These are phyloP conservation scores for Crotalus tigris DNA, from an alignment of 2,113 vertebrate genomes.

Conservation along the genomic window DNA sequence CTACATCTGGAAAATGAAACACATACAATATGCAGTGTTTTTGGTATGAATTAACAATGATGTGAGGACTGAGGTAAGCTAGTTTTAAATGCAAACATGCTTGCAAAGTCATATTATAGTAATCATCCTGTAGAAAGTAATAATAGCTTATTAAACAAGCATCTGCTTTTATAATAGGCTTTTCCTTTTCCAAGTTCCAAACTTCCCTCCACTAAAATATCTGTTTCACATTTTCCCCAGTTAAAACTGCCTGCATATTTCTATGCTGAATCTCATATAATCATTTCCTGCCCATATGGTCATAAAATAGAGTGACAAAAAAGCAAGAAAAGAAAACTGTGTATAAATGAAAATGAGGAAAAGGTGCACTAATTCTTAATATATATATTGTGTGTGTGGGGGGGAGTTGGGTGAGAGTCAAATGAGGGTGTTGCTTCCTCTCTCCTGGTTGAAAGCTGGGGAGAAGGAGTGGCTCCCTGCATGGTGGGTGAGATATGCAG, in stretches of 20 bases:
- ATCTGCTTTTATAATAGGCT: constrained; percentile 26
- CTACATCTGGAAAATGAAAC: not conserved
- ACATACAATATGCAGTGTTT: not conserved
- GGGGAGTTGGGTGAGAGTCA: not conserved
- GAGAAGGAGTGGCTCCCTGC: not conserved
- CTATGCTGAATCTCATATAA: constrained; percentile 53
- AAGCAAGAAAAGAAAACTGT: constrained; percentile 22
- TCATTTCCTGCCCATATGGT: constrained; percentile 63
- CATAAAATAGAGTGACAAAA: constrained; percentile 49
- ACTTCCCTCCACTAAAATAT: constrained; percentile 46
- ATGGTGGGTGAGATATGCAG: not conserved
- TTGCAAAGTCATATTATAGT: not conserved
- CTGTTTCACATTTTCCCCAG: constrained; percentile 56
- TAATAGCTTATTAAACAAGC: constrained; percentile 24
- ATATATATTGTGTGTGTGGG: not conserved
- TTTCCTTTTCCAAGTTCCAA: constrained; percentile 43
- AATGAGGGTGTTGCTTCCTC: not conserved
- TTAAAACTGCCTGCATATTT: constrained; percentile 63
- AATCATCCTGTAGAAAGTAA: not conserved
- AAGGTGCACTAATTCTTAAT: not conserved
- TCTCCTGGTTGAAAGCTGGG: not conserved
- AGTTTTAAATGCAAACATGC: not conserved
- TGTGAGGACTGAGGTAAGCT: not conserved
- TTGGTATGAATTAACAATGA: not conserved
- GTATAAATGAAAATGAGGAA: not conserved